A percentile compares a stretch with the other conserved stretches of the same genome.
Evolutionary conservation across 2,113 vertebrate species (phyloP).

Genomic region (Tetrax tetrax): DNA sequence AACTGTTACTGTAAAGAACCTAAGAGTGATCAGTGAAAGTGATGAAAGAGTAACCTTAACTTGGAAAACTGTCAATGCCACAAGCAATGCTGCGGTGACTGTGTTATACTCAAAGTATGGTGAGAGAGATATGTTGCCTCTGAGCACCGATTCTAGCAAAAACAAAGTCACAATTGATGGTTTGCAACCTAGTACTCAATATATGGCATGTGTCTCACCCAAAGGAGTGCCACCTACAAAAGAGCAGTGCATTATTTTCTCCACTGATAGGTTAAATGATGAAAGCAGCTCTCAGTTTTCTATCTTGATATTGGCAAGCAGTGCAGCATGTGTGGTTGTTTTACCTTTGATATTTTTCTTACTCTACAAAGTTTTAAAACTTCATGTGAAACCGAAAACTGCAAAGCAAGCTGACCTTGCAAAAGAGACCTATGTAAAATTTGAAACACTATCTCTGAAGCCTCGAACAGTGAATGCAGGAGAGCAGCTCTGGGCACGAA

Average conservation of each 20-base stretch:
- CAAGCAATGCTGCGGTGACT: conserved; percentile 73
- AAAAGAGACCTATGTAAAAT: conserved; percentile 93
- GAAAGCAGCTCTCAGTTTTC: conserved; percentile 67
- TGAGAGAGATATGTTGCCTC: conserved; percentile 82
- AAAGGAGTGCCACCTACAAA: conserved; percentile 79
- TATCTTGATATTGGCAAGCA: conserved; percentile 77
- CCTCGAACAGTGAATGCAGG: conserved; percentile 76
- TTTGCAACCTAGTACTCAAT: conserved; percentile 82
- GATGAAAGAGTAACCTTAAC: conserved; percentile 85
- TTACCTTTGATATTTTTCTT: conserved; percentile 86
- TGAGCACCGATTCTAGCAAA: conserved; percentile 79
- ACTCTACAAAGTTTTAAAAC: conserved; percentile 88
- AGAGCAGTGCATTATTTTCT: conserved; percentile 91
- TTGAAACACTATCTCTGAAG: conserved; percentile 90
- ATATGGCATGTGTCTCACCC: conserved; percentile 88
- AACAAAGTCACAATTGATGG: conserved; percentile 87
- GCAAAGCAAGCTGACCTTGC: conserved; percentile 81
- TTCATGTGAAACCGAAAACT: conserved; percentile 75
- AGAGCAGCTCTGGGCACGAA: conserved; percentile 86
- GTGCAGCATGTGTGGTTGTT: conserved; percentile 79
- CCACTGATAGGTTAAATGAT: conserved; percentile 72
- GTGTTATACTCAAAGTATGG: conserved; percentile 89
- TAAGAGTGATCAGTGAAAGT: conserved; percentile 85
- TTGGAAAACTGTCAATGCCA: conserved; percentile 80
- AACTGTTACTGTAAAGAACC: conserved; percentile 74